Conservation (phyloP, 2,113 vertebrate species). For the Corythaixoides concolor region DNA sequence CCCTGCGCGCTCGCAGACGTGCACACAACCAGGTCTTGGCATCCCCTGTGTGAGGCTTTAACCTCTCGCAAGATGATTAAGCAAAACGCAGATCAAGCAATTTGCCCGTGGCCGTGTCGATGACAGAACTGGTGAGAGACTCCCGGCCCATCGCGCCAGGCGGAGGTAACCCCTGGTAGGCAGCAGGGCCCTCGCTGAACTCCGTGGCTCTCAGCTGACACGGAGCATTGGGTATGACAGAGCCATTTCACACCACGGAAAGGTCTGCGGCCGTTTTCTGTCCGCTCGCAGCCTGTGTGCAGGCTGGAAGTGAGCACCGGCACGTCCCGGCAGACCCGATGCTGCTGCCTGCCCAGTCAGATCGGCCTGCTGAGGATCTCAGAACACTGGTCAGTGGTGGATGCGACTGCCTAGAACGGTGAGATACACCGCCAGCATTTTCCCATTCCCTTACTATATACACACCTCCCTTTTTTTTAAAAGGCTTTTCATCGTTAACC, state of each 20-base stretch:
- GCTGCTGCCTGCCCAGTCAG: background rate
- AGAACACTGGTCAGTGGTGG: background rate
- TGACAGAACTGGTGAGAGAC: background rate
- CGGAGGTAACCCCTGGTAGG: background rate
- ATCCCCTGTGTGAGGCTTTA: fast-evolving
- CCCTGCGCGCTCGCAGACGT: background rate
- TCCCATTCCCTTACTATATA: background rate
- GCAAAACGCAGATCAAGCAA: background rate
- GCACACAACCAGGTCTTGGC: too few relatives aligned
- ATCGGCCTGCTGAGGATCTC: background rate
- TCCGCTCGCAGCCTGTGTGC: fast-evolving
- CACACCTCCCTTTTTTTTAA: background rate
- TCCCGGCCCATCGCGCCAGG: background rate
- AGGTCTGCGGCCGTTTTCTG: background rate
- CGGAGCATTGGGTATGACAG: fast-evolving
- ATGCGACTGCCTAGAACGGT: background rate
- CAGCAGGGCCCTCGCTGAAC: background rate
- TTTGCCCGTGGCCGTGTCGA: background rate
- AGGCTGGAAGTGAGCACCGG: background rate
- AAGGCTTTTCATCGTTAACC: background rate
- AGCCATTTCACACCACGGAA: background rate
- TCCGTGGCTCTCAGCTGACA: background rate
- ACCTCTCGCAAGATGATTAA: background rate
- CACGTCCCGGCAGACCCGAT: background rate
- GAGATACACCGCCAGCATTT: background rate